Evolutionary conservation across 2,888 invertebrate species (phyloP).

Genomic region (Heliothis peltigera): DNA sequence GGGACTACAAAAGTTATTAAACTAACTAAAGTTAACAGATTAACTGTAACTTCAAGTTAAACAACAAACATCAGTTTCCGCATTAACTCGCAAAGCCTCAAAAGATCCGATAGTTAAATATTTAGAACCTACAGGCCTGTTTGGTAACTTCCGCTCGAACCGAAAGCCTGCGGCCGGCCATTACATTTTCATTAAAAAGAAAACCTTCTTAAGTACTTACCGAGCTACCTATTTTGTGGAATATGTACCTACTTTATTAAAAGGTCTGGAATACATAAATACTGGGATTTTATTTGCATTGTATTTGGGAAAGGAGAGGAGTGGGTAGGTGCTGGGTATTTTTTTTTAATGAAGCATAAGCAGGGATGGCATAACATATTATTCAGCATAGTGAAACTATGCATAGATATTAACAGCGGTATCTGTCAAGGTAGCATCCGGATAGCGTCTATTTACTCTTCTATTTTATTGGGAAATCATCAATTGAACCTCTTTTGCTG

Average conservation of each 20-base stretch:
- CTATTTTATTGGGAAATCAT: too few species aligned
- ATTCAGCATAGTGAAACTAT: too few species aligned
- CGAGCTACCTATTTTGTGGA: not conserved
- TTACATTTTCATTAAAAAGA: conserved; percentile 3
- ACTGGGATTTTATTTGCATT: not conserved
- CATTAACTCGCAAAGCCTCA: conserved; percentile 5
- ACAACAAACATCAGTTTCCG: not conserved
- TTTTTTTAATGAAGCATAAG: too few species aligned
- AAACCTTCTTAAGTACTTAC: conserved; percentile 1
- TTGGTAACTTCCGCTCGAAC: conserved; percentile 11
- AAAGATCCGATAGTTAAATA: conserved; percentile 8
- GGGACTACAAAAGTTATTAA: too few species aligned
- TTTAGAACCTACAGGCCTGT: conserved; percentile 6
- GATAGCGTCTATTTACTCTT: too few species aligned
- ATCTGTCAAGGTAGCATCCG: too few species aligned
- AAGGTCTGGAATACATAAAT: not conserved
- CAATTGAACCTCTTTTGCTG: too few species aligned
- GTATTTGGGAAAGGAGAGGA: not conserved
- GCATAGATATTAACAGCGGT: too few species aligned
- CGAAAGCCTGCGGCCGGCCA: conserved; percentile 17
- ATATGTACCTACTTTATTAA: too few species aligned
- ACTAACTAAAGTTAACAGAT: not conserved
- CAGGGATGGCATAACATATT: too few species aligned
- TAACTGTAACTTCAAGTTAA: not conserved
- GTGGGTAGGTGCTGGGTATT: not conserved